These are phyloP conservation scores for Patiria miniata DNA, from an alignment of 35 echinoderm and acorn worm genomes.

Conservation along the genomic window DNA sequence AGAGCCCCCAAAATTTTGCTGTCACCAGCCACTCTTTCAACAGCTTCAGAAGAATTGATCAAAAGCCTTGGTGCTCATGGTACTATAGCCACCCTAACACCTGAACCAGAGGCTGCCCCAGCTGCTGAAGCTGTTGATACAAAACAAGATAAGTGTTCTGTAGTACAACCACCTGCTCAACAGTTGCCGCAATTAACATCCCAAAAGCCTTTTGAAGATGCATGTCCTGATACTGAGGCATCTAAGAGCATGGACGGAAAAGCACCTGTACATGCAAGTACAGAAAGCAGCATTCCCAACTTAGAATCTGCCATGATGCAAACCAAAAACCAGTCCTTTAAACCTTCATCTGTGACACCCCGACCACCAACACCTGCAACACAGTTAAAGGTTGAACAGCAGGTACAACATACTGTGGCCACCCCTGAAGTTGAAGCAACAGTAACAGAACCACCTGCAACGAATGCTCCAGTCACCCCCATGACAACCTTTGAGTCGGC, in stretches of 20 bases:
- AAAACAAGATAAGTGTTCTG: too few species aligned
- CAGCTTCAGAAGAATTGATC: conserved; percentile 8
- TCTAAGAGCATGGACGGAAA: neutral
- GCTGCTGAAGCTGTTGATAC: neutral
- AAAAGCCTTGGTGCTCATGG: neutral
- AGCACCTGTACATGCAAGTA: neutral
- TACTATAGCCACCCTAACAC: neutral
- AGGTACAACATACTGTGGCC: neutral
- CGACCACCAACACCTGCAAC: neutral
- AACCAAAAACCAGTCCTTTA: neutral
- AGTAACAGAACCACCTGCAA: neutral
- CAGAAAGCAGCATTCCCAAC: neutral
- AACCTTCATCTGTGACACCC: neutral
- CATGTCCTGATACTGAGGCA: conserved; percentile 1
- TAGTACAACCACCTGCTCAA: too few species aligned
- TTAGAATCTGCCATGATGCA: neutral
- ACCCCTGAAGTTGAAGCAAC: neutral
- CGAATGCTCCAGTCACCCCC: neutral
- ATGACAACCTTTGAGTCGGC: neutral
- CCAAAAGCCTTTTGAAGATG: neutral
- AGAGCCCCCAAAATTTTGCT: conserved; percentile 11
- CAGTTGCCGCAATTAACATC: too few species aligned
- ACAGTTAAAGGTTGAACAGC: neutral
- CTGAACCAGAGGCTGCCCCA: neutral
- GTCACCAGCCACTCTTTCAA: conserved; percentile 6